Conservation (phyloP, 1,140 invertebrate species). For the Solenopsis invicta region DNA sequence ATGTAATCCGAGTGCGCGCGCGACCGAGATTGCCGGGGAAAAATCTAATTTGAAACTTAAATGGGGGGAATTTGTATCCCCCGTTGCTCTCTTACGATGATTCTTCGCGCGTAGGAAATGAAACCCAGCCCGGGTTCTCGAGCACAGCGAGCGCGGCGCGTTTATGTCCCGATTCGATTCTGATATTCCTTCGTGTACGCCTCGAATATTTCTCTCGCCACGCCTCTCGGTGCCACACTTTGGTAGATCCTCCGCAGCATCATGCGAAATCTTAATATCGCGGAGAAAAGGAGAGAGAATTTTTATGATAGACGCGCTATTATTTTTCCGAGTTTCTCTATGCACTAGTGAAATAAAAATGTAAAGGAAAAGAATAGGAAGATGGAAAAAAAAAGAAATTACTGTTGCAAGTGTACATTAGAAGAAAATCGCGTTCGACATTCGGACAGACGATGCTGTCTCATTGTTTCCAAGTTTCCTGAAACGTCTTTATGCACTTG, state of each 20-base stretch:
- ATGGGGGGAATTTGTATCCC: slow-evolving; percentile 74
- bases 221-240: background rate
- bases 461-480: background rate
- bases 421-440: background rate
- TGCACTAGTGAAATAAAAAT: background rate
- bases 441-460: background rate
- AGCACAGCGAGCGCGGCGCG: slow-evolving; percentile 4
- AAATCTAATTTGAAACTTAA: slow-evolving; percentile 79
- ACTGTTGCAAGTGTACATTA: background rate
- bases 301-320: slow-evolving; percentile 3
- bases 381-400: background rate
- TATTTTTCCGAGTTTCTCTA: slow-evolving; percentile 23
- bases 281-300: background rate
- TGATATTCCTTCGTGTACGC: slow-evolving; percentile 24
- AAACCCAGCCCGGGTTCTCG: slow-evolving; percentile 54
- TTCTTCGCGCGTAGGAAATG: slow-evolving; percentile 72
- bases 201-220: slow-evolving; percentile 14
- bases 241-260: slow-evolving; percentile 10
- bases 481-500: background rate
- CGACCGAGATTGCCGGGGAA: slow-evolving; percentile 70
- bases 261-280: slow-evolving; percentile 28
- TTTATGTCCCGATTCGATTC: slow-evolving; percentile 53
- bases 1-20: slow-evolving; percentile 67
- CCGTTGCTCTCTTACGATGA: slow-evolving; percentile 73
- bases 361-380: background rate